Percentiles rank a stretch among this genome's conserved stretches.
These are phyloP conservation scores for Drosophila nannoptera DNA, from an alignment of 1,140 invertebrate species.

Conservation along the genomic window DNA sequence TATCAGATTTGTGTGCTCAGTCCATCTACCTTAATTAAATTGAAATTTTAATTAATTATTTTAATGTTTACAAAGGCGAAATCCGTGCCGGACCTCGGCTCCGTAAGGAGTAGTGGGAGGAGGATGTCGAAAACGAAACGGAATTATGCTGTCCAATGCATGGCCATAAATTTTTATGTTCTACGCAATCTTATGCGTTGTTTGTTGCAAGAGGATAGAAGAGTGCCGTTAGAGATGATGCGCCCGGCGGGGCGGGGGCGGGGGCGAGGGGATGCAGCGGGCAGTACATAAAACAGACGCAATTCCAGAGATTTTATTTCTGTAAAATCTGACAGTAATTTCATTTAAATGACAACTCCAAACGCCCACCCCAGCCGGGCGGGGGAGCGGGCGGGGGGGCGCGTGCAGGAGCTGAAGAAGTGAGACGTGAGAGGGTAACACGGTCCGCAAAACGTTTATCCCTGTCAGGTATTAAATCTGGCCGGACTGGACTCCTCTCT, in stretches of 20 bases:
- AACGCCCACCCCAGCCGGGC: slow-evolving; percentile 13
- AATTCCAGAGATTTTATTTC: slow-evolving; percentile 73
- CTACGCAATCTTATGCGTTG: slow-evolving; percentile 31
- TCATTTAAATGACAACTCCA: slow-evolving; percentile 72
- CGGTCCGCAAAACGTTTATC: slow-evolving; percentile 63
- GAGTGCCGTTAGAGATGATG: slow-evolving; percentile 20
- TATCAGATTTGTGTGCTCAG: background rate
- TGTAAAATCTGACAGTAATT: slow-evolving; percentile 76
- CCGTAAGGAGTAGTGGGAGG: slow-evolving; percentile 18
- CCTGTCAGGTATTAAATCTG: slow-evolving; percentile 75
- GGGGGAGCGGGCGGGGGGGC: background rate
- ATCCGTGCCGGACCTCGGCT: background rate
- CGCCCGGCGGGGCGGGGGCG: background rate
- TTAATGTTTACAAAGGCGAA: slow-evolving; percentile 8
- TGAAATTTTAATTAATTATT: background rate
- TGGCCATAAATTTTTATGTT: slow-evolving; percentile 68
- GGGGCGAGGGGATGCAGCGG: slow-evolving; percentile 7
- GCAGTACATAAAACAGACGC: slow-evolving; percentile 69
- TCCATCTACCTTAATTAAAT: background rate
- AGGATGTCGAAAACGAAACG: slow-evolving; percentile 52
- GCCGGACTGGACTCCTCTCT: slow-evolving; percentile 25
- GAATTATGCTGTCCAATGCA: slow-evolving; percentile 67
- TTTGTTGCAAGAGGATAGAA: slow-evolving; percentile 15
- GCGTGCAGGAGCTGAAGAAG: background rate
- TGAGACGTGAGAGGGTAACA: slow-evolving; percentile 16